A percentile compares a stretch with the other conserved stretches of the same genome.
Conservation (phyloP, 2,113 vertebrate species). For the Paratilapia polleni region DNA sequence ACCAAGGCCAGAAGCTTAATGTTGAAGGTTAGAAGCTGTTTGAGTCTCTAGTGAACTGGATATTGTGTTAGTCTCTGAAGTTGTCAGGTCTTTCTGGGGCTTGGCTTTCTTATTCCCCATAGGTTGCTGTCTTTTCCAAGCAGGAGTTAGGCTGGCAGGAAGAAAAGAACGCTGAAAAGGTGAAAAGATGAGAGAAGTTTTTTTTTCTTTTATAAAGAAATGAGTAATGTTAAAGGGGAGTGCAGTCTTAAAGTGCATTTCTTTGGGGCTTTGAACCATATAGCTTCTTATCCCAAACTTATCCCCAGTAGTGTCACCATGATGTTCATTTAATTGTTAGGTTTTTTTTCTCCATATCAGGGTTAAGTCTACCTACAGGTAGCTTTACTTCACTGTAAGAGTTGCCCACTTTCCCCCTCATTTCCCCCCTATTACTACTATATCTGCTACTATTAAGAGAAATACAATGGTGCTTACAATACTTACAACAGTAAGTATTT, state of each 20-base stretch:
- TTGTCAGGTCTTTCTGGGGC: conserved; percentile 73
- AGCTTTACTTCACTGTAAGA: conserved; percentile 13
- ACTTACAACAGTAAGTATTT: conserved; percentile 24
- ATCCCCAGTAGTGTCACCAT: conserved; percentile 58
- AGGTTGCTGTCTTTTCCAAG: conserved; percentile 71
- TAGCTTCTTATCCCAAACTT: conserved; percentile 53
- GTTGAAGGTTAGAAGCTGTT: conserved; percentile 60
- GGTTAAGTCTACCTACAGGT: conserved; percentile 36
- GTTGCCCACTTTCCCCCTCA: neutral
- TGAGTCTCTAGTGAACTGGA: conserved; percentile 66
- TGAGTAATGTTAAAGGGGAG: conserved; percentile 62
- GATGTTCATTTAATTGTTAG: conserved; percentile 66
- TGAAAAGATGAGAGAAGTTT: conserved; percentile 64
- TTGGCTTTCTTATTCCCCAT: conserved; percentile 75
- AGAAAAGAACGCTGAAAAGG: conserved; percentile 64
- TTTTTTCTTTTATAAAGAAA: conserved; percentile 55
- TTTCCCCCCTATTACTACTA: conserved; percentile 5
- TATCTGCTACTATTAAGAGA: conserved; percentile 13
- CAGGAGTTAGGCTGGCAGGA: conserved; percentile 61
- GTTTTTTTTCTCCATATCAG: conserved; percentile 27
- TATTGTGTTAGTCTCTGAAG: conserved; percentile 67
- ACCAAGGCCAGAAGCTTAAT: conserved; percentile 67
- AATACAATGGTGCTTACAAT: neutral
- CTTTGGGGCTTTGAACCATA: conserved; percentile 66
- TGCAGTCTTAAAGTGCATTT: conserved; percentile 60